A percentile compares a stretch with the other conserved stretches of the same genome.
Conservation (phyloP, 2,797 vertebrate genomes). For the Cyprinella venusta region DNA sequence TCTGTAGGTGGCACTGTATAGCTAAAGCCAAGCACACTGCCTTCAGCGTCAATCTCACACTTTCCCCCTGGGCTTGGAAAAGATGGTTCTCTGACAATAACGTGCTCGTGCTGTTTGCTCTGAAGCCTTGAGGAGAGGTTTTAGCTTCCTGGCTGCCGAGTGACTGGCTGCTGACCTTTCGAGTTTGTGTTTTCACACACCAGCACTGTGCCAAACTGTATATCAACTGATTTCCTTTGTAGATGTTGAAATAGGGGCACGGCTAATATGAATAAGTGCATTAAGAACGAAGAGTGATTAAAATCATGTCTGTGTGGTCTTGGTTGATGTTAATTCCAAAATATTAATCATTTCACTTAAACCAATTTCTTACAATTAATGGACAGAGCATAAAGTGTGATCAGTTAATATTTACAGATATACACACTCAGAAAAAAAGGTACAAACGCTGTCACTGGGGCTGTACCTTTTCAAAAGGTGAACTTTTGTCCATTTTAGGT, state of each 20-base stretch:
- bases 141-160: conserved; percentile 1
- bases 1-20: conserved; percentile 46
- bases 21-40: conserved; percentile 8
- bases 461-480: too few relatives aligned
- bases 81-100: conserved; percentile 34
- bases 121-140: conserved; percentile 40
- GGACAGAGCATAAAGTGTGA: neutral
- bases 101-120: neutral
- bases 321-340: neutral
- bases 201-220: conserved; percentile 20
- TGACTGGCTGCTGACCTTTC: conserved; percentile 37
- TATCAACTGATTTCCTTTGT: conserved; percentile 30
- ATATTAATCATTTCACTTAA: neutral
- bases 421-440: too few relatives aligned
- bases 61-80: conserved; percentile 56
- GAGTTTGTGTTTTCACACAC: conserved; percentile 14
- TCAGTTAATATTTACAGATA: neutral
- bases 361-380: neutral
- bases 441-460: too few relatives aligned
- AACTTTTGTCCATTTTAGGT: too few relatives aligned
- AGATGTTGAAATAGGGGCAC: conserved; percentile 4
- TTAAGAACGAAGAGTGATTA: neutral
- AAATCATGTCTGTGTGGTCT: neutral
- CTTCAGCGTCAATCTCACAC: neutral
- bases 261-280: conserved; percentile 13